Evolutionary conservation across 2,113 vertebrate genomes (phyloP), one percentile per base, ranked within the genome.

Genomic region (Speoplatyrhinus poulsoni): DNA sequence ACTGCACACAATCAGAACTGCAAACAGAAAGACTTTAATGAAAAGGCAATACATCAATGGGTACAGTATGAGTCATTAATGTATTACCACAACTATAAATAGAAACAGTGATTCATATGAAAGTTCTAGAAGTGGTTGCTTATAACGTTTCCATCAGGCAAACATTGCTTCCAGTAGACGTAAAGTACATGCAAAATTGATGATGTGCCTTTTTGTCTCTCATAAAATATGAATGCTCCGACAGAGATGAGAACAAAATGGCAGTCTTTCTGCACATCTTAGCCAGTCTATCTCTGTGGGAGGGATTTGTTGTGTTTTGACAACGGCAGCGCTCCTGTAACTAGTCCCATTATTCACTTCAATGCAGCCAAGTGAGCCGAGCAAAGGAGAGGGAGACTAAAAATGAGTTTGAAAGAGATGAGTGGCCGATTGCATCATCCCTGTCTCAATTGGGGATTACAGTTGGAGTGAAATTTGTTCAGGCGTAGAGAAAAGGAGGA

Each of bases 391-490:
- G 13, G 46, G 60, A 46, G 65, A 71, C 57, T 41, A 41, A 41
- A 41, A 41, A 41, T 8, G 3, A 41, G 36, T 41, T 8, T 6
- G 36, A 54, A 33, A 55, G 59, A 17, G 50, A 54, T 50, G 62
- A 49, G 13, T 32, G 60, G 41, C 57, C 72, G 59, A 48, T 69
- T 61, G 69, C 66, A 59, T 83, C 80, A 72, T 68, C 56, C 55
- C 66, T 54, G 75, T 78, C 80, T 89, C 77, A 78, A 61, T 76
- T 76, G 61, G 66, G 79, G 78, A 87, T 85, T 87, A 84, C 72
- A 69, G 68, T 79, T 75, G 41, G 81, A 81, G 61, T 26, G 61
- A 73, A 77, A 84, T 82, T 81, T 84, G 68, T 77, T 68, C 72
- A 72, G 79, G 72, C 57, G 72, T 70, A 77, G 79, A 82, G 78